A percentile compares a stretch with the other conserved stretches of the same genome.
Evolutionary conservation across 2,797 vertebrate species (phyloP).

Genomic region (Monodelphis domestica): DNA sequence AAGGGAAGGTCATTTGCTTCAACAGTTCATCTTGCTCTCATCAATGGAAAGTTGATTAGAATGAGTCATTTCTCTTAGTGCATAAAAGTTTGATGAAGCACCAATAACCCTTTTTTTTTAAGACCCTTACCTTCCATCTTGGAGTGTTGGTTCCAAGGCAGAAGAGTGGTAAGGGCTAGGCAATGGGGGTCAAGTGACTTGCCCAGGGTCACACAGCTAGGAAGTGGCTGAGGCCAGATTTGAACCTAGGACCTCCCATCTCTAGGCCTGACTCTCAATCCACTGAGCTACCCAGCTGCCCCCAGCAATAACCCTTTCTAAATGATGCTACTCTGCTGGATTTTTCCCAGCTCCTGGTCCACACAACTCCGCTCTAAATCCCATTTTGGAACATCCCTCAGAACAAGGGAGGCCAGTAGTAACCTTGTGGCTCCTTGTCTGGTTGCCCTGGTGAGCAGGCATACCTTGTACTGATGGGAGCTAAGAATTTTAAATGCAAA

Average conservation of each 20-base stretch:
- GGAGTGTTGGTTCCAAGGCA: too few species aligned
- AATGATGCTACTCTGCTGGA: constrained; percentile 31
- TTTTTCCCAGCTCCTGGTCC: constrained; percentile 55
- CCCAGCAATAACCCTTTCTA: constrained; percentile 61
- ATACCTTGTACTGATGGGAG: constrained; percentile 62
- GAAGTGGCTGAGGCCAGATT: too few species aligned
- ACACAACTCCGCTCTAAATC: constrained; percentile 66
- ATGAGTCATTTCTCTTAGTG: constrained; percentile 69
- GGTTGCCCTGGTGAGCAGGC: constrained; percentile 36
- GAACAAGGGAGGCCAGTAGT: constrained; percentile 46
- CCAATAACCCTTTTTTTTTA: too few species aligned
- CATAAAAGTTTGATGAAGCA: constrained; percentile 70
- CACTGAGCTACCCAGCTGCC: too few species aligned
- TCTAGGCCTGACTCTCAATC: too few species aligned
- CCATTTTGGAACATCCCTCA: constrained; percentile 58
- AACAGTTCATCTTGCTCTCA: constrained; percentile 69
- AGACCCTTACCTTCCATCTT: too few species aligned
- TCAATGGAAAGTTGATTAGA: constrained; percentile 73
- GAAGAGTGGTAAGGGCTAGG: too few species aligned
- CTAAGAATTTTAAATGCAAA: constrained; percentile 67
- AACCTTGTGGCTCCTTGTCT: constrained; percentile 20
- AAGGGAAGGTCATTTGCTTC: constrained; percentile 35
- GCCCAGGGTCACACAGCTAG: too few species aligned
- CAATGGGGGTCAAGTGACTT: too few species aligned
- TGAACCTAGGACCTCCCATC: too few species aligned